phyloP scores from a whole-genome alignment of 2,113 vertebrate genomes.

The Edolisoma coerulescens region DNA sequence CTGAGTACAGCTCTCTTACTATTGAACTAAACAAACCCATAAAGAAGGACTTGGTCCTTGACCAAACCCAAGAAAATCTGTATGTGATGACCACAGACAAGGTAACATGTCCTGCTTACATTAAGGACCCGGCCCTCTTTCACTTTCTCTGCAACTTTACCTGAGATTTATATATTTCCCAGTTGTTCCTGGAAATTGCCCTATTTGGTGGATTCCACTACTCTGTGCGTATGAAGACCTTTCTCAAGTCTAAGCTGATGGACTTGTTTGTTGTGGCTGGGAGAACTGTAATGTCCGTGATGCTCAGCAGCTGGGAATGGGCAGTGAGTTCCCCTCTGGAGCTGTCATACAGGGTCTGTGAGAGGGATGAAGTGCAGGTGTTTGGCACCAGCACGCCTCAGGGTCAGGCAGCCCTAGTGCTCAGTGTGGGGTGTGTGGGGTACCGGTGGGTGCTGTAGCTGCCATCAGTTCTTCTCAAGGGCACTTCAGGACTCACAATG shows the following conservation, averaged over 20 bases:
- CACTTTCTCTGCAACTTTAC: neutral
- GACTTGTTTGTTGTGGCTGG: neutral
- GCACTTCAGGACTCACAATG: neutral
- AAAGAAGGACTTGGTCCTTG: conserved; percentile 87
- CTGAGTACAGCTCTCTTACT: conserved; percentile 74
- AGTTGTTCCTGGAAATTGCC: neutral
- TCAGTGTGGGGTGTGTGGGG: rapidly evolving
- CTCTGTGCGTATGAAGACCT: neutral
- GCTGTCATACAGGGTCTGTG: neutral
- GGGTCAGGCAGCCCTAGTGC: neutral
- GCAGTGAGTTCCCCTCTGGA: neutral
- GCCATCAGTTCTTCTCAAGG: neutral
- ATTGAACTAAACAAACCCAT: conserved; percentile 76
- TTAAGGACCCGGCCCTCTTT: neutral
- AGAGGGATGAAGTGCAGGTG: neutral
- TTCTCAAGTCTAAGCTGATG: neutral
- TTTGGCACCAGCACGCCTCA: rapidly evolving
- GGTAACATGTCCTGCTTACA: conserved; percentile 58
- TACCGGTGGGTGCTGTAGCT: neutral
- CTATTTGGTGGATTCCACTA: neutral
- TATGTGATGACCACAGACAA: conserved; percentile 90
- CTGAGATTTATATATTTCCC: neutral
- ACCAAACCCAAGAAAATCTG: conserved; percentile 73
- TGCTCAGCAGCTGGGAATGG: rapidly evolving
- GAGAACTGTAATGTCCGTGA: neutral